These are phyloP conservation scores for Folsomia candida DNA, from an alignment of 2,888 invertebrate species.

Conservation along the genomic window DNA sequence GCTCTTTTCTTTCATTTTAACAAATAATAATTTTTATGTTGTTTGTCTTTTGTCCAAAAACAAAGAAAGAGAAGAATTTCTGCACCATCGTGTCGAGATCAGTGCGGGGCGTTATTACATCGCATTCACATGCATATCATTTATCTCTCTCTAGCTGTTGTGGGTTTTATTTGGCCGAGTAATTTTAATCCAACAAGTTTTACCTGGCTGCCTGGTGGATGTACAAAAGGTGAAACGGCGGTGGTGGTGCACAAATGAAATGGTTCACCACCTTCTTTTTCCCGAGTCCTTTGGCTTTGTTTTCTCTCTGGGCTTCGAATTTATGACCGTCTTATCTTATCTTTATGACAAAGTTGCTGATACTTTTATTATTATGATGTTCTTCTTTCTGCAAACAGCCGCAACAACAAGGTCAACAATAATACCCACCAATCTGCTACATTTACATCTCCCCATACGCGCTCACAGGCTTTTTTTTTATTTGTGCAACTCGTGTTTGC, in stretches of 20 bases:
- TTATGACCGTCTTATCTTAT: not conserved
- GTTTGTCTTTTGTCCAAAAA: not conserved
- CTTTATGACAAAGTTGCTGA: not conserved
- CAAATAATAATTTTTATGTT: not conserved
- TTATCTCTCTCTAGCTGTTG: too few species aligned
- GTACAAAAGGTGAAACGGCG: not conserved
- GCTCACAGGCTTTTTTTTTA: slow-evolving; percentile 2
- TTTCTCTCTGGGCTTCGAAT: not conserved
- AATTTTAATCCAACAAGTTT: not conserved
- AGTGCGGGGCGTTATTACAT: too few species aligned
- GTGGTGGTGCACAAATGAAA: not conserved
- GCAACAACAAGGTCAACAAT: not conserved
- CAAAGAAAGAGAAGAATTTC: not conserved
- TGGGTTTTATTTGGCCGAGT: too few species aligned
- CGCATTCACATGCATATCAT: too few species aligned
- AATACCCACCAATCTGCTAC: too few species aligned
- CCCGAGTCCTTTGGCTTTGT: not conserved
- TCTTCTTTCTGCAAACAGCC: not conserved
- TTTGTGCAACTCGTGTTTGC: not conserved
- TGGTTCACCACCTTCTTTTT: not conserved
- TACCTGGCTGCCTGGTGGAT: too few species aligned
- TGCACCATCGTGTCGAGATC: too few species aligned
- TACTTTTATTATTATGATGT: not conserved
- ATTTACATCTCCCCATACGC: too few species aligned
- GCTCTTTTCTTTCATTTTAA: not conserved